A percentile compares a stretch with the other conserved stretches of the same genome.
phyloP scores from a whole-genome alignment of 1,140 invertebrate genomes.

The Steinernema khuongi region DNA sequence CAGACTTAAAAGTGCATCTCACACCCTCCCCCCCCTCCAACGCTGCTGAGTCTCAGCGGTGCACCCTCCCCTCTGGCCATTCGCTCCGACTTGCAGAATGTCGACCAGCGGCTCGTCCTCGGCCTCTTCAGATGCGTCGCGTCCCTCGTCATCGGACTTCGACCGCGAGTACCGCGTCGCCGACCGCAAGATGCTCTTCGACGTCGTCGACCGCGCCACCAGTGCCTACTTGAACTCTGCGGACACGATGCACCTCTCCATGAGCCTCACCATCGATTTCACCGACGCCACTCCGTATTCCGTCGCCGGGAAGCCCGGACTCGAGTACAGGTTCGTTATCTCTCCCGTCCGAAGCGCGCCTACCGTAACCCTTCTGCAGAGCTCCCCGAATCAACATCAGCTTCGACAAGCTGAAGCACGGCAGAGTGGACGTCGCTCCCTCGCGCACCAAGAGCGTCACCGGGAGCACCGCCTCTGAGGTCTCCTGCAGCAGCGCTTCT shows the following conservation, averaged over 20 bases:
- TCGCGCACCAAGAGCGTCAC: background rate
- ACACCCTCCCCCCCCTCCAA: too few species aligned
- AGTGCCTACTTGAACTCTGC: background rate
- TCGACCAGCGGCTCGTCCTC: background rate
- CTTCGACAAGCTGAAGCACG: background rate
- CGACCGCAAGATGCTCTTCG: background rate
- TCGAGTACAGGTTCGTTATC: background rate
- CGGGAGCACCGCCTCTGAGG: background rate
- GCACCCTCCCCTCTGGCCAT: too few species aligned
- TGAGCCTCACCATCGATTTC: background rate
- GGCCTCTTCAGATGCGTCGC: background rate
- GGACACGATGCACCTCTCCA: constrained; percentile 4
- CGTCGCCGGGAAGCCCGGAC: background rate
- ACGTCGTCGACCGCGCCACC: background rate
- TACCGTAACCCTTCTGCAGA: background rate
- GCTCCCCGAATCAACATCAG: constrained; percentile 6
- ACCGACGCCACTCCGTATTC: background rate
- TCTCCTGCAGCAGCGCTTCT: background rate
- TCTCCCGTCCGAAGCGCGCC: background rate
- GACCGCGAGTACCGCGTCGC: background rate
- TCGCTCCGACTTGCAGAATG: background rate
- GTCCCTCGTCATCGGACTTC: background rate
- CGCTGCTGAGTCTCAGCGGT: too few species aligned
- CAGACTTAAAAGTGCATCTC: too few species aligned
- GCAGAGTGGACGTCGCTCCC: background rate